Percentiles rank a stretch among this genome's conserved stretches.
Evolutionary conservation across 2,888 invertebrate genomes (phyloP).

Genomic region (Geotrupes spiniger): DNA sequence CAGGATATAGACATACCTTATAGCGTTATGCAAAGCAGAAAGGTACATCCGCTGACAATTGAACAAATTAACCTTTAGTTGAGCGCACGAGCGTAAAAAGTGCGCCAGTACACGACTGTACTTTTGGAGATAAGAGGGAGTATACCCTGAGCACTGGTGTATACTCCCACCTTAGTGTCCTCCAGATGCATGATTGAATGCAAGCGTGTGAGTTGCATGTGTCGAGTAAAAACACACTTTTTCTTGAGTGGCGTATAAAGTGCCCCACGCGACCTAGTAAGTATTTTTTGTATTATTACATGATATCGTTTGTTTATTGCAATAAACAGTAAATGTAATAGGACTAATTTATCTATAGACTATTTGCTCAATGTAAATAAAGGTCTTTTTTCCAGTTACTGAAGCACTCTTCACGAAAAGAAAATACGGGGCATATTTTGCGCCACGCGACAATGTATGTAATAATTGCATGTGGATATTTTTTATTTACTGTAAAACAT

Average conservation of each 20-base stretch:
- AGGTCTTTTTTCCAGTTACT: neutral
- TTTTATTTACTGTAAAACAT: too few species aligned
- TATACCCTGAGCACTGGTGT: neutral
- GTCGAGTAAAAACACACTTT: neutral
- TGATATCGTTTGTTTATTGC: neutral
- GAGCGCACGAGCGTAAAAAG: too few species aligned
- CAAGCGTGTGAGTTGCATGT: neutral
- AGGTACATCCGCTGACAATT: too few species aligned
- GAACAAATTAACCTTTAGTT: too few species aligned
- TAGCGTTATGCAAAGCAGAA: too few species aligned
- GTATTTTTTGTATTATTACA: neutral
- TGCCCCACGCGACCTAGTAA: neutral
- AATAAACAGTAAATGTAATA: neutral
- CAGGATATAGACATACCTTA: too few species aligned
- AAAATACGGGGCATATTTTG: neutral
- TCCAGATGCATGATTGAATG: neutral
- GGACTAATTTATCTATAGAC: neutral
- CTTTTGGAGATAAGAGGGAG: too few species aligned
- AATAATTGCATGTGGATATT: too few species aligned
- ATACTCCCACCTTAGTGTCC: neutral
- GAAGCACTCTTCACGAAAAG: neutral
- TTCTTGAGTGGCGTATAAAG: neutral
- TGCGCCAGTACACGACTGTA: too few species aligned
- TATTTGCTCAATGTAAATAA: too few species aligned
- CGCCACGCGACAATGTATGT: neutral